Base-by-base conservation (phyloP, 2,888 invertebrate species). In the Drosophila aldrichi region DNA sequence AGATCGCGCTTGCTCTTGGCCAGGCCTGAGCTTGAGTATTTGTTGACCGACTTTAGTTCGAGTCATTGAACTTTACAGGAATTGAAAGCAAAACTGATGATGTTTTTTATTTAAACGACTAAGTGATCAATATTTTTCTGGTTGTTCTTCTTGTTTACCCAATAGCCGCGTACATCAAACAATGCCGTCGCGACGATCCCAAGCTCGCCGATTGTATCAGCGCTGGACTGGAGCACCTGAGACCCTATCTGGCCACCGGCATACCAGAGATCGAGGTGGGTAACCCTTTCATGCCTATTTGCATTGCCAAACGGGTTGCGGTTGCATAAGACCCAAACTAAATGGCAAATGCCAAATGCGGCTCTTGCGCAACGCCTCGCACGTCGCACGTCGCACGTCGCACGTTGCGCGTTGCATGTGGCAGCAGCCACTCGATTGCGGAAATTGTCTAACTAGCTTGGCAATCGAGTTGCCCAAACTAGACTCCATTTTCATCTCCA, bases 131-230 rank as follows among this genome's bases (percentile, higher is more conserved):
- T 36, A 56, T 64, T 60, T 60, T 66, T 40, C n/a, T n/a, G 29
- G 20, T 59, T 40, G 36, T 54, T 46, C 52, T 46, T 40, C 52
- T 25, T 48, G 20, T 66, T 72, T 57, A 46, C 48, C 46, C 34
- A 34, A 29, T 61, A 89, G 86, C 80, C 41, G 72, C 70, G 22
- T 96, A 96, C 88, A 94, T 96, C 54, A 95, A 95, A 84, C 95
- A 95, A 91, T 96, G 96, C 80, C 94, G 94, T 63, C 94, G 94
- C 82, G 94, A 94, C 67, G 95, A 95, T 90, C 95, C 95, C 0
- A 91, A 95, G 40, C 79, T 96, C 32, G 92, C 94, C 22, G 92
- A 94, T 12, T 96, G 96, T 75, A 93, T 95, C 54, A 94, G 93
- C 56, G 92, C 92, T 7, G 94, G 95, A 12, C 92, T 96, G 40